Percentiles rank a stretch among this genome's conserved stretches.
Conservation (phyloP, 2,113 vertebrate species). For the Cynocephalus volans region DNA sequence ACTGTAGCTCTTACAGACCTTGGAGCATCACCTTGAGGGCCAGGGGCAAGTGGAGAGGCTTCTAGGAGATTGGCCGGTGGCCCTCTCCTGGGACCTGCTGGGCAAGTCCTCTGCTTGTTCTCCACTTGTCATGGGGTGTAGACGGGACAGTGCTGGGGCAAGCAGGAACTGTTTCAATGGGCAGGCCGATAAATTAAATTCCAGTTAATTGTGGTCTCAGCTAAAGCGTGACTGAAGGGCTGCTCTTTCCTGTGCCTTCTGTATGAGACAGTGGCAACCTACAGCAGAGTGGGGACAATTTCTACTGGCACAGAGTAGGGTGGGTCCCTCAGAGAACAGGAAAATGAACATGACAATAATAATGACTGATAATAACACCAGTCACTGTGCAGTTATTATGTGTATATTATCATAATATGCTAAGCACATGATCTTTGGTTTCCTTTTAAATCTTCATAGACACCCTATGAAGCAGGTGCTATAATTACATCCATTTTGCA, state of each 20-base stretch:
- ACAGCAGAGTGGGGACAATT: not conserved
- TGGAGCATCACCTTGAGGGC: accelerated
- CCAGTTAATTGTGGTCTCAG: not conserved
- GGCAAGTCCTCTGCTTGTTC: not conserved
- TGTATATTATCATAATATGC: accelerated
- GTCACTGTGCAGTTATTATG: accelerated
- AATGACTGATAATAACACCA: accelerated
- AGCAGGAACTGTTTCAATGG: accelerated
- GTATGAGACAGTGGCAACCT: accelerated
- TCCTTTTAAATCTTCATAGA: not conserved
- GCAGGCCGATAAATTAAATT: not conserved
- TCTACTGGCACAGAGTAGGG: not conserved
- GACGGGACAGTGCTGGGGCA: accelerated
- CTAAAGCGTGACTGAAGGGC: not conserved
- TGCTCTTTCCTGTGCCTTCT: not conserved
- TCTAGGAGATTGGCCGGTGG: not conserved
- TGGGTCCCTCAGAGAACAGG: not conserved
- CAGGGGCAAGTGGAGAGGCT: not conserved
- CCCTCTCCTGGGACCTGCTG: too few species aligned
- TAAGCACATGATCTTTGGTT: accelerated
- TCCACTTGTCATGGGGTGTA: too few species aligned
- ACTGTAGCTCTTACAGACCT: not conserved
- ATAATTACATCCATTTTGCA: not conserved
- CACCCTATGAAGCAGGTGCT: not conserved
- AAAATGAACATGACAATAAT: not conserved